phyloP scores from a whole-genome alignment of 1,140 invertebrate genomes.

The Radopholus similis region DNA sequence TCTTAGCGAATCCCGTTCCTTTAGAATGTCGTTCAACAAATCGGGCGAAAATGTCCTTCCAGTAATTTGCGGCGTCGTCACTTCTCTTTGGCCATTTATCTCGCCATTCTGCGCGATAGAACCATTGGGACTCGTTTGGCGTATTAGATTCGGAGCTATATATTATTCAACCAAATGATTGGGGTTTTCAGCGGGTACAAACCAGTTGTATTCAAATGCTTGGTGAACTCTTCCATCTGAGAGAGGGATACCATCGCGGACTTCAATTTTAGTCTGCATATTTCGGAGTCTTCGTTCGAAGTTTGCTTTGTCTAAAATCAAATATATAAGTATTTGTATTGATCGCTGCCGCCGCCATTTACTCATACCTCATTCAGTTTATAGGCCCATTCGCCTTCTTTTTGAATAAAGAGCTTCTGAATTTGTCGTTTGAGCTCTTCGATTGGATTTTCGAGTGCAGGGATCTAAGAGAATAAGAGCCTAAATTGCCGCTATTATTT shows the following conservation, averaged over 20 bases:
- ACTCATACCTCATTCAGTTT: conserved; percentile 21
- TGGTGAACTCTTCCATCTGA: background rate
- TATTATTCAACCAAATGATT: background rate
- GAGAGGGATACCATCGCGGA: background rate
- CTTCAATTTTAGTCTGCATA: conserved; percentile 25
- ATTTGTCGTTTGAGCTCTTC: conserved; percentile 25
- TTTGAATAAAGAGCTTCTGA: conserved; percentile 18
- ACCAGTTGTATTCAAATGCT: background rate
- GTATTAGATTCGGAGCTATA: background rate
- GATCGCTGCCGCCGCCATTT: background rate
- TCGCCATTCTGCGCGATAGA: background rate
- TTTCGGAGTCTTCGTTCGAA: conserved; percentile 18
- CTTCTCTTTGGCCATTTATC: background rate
- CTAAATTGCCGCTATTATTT: background rate
- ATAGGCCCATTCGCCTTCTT: conserved; percentile 14
- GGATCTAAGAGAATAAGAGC: conserved; percentile 14
- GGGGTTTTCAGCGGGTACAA: background rate
- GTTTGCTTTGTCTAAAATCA: conserved; percentile 15
- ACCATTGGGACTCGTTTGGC: background rate
- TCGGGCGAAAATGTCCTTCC: conserved; percentile 10
- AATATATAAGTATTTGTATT: background rate
- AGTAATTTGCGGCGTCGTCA: background rate
- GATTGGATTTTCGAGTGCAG: conserved; percentile 15
- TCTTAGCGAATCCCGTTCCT: conserved; percentile 22
- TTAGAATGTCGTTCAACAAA: conserved; percentile 9